These are phyloP conservation scores for Apamea monoglypha DNA, from an alignment of 2,888 invertebrate species.

Conservation along the genomic window DNA sequence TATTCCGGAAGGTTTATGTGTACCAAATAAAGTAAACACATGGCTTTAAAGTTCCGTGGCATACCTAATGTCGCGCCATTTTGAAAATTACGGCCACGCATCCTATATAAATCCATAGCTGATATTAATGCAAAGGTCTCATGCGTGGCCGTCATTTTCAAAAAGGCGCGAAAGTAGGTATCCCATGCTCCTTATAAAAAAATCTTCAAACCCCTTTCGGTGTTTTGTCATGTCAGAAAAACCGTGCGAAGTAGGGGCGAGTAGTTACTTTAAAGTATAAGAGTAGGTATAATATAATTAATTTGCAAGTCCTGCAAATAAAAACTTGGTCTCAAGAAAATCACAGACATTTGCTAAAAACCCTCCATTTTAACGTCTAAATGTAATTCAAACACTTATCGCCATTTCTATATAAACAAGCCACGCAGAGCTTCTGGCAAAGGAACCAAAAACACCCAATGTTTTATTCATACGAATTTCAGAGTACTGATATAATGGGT, in stretches of 20 bases:
- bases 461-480: conserved; percentile 59
- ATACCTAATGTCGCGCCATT: no score
- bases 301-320: neutral
- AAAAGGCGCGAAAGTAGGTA: no score
- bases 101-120: no score
- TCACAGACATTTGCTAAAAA: neutral
- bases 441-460: conserved; percentile 48
- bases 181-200: no score
- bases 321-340: neutral
- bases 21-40: neutral
- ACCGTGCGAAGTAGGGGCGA: no score
- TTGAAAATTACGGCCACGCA: no score
- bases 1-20: neutral
- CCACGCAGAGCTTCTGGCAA: conserved; percentile 24
- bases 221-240: no score
- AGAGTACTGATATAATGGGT: conserved; percentile 43
- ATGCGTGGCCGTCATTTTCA: no score
- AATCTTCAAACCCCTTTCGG: no score
- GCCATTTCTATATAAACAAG: conserved; percentile 12
- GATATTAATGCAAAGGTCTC: no score
- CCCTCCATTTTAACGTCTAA: neutral
- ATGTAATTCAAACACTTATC: conserved; percentile 18
- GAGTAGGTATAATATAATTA: neutral
- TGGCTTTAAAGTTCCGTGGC: no score
- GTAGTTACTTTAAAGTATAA: neutral